phyloP scores from a whole-genome alignment of 2,888 invertebrate species.

The Pseudanteris insignis region DNA sequence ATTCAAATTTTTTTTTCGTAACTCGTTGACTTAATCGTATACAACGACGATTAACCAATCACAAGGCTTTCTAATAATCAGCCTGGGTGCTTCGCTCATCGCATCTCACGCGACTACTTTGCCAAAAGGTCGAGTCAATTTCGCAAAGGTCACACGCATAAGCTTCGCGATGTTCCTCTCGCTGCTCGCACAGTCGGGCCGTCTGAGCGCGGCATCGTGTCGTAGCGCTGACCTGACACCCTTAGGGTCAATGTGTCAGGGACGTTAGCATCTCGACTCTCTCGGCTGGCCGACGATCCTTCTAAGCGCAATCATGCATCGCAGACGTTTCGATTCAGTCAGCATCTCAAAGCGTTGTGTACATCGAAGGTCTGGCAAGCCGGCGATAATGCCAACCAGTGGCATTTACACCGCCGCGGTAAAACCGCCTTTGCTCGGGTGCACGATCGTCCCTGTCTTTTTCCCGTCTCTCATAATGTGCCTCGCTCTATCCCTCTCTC shows the following conservation, averaged over 20 bases:
- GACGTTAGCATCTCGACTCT: constrained; percentile 48
- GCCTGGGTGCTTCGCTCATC: constrained; percentile 11
- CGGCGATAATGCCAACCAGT: constrained; percentile 65
- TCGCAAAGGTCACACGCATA: constrained; percentile 41
- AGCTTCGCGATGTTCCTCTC: constrained; percentile 18
- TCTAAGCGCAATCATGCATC: constrained; percentile 43
- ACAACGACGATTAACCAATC: no score
- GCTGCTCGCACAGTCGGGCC: not conserved
- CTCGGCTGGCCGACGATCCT: constrained; percentile 48
- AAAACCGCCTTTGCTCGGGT: constrained; percentile 59
- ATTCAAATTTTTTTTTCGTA: no score
- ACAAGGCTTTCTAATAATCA: no score
- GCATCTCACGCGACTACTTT: constrained; percentile 28
- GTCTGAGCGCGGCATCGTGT: constrained; percentile 24
- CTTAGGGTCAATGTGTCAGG: constrained; percentile 58
- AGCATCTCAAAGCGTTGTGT: constrained; percentile 53
- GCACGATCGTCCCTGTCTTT: constrained; percentile 42
- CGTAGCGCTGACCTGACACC: constrained; percentile 46
- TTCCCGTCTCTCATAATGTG: constrained; percentile 25
- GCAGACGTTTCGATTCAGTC: constrained; percentile 49
- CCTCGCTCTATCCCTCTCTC: constrained; percentile 24
- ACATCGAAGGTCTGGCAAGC: constrained; percentile 61
- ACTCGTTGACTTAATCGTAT: no score
- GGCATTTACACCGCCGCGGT: constrained; percentile 61
- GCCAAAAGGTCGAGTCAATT: constrained; percentile 43